Percentiles rank a stretch among this genome's conserved stretches.
phyloP scores from a whole-genome alignment of 2,888 invertebrate species.

The Amphiduros pacificus region DNA sequence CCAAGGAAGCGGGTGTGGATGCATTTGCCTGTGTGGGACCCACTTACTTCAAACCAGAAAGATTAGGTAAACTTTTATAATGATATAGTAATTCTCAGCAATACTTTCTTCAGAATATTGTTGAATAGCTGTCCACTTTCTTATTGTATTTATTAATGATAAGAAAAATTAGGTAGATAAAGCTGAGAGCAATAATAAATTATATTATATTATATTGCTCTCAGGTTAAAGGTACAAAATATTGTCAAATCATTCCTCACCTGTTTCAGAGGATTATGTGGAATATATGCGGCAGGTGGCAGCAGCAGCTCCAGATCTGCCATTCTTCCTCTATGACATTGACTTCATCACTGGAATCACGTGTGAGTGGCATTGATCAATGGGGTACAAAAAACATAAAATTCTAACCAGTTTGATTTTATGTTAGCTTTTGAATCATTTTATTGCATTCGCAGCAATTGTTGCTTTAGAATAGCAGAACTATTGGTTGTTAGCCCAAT shows the following conservation, averaged over 20 bases:
- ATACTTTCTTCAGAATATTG: too few species aligned
- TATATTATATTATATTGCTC: neutral
- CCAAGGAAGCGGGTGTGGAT: slow-evolving; percentile 43
- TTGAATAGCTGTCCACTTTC: too few species aligned
- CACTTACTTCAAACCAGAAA: slow-evolving; percentile 49
- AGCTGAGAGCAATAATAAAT: neutral
- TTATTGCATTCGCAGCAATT: too few species aligned
- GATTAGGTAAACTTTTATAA: slow-evolving; percentile 43
- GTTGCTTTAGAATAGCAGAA: too few species aligned
- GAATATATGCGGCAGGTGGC: slow-evolving; percentile 65
- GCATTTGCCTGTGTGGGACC: slow-evolving; percentile 52
- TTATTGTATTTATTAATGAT: too few species aligned
- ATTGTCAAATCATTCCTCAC: too few species aligned
- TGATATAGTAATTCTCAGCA: too few species aligned
- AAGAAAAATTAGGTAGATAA: neutral
- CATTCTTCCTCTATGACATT: slow-evolving; percentile 82
- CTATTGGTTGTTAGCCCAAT: too few species aligned
- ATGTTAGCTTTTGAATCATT: too few species aligned
- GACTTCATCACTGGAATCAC: slow-evolving; percentile 69
- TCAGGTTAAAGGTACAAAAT: neutral
- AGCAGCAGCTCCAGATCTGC: slow-evolving; percentile 73
- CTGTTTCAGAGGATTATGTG: slow-evolving; percentile 42
- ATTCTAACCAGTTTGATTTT: too few species aligned
- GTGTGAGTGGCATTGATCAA: slow-evolving; percentile 20
- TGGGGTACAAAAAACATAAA: too few species aligned